phyloP scores from a whole-genome alignment of 2,797 vertebrate genomes.

The Buphagus erythrorhynchus region DNA sequence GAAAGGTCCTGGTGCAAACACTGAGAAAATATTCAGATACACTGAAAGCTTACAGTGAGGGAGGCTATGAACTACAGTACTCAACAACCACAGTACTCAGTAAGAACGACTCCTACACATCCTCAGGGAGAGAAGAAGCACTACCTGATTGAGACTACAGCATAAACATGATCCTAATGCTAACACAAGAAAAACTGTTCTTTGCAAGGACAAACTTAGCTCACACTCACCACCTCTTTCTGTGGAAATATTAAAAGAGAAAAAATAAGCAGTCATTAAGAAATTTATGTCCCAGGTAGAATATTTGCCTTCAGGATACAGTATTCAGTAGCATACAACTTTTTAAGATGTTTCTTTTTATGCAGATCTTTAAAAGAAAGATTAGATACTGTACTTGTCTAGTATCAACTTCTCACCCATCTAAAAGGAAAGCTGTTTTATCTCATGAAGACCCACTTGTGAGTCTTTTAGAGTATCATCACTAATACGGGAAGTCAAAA shows the following conservation, averaged over 20 bases:
- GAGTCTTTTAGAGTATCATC: not conserved
- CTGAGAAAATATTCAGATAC: not conserved
- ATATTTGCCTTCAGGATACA: not conserved
- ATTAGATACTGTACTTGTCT: not conserved
- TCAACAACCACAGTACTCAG: not conserved
- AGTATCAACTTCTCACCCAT: not conserved
- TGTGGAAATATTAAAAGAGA: constrained; percentile 59
- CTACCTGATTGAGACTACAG: not conserved
- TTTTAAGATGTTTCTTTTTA: not conserved
- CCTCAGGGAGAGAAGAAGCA: not conserved
- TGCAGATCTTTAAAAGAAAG: not conserved
- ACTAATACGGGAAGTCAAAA: not conserved
- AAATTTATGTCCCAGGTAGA: not conserved
- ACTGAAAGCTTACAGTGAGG: constrained; percentile 15
- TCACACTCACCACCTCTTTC: constrained; percentile 82
- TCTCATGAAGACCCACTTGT: not conserved
- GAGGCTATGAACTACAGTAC: not conserved
- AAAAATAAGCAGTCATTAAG: constrained; percentile 55
- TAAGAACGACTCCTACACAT: not conserved
- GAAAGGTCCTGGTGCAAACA: not conserved
- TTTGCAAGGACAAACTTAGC: constrained; percentile 4
- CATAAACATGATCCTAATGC: constrained; percentile 50
- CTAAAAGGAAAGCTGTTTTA: not conserved
- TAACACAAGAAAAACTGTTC: not conserved
- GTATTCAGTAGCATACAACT: not conserved